Conservation (phyloP, 1,140 invertebrate species). For the Orchesella cincta region DNA sequence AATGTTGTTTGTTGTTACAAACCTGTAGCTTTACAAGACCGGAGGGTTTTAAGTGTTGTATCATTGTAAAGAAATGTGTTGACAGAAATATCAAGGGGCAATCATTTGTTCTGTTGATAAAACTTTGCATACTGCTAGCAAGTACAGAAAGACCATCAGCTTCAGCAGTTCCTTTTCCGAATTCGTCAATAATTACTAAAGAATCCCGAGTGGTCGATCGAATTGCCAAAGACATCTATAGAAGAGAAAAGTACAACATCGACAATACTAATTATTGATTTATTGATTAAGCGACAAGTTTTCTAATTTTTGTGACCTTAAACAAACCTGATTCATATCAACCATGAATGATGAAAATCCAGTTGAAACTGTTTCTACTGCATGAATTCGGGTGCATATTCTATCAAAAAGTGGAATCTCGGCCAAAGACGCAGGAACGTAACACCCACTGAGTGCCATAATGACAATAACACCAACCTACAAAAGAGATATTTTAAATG, state of each 20-base stretch:
- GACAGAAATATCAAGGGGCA: conserved; percentile 76
- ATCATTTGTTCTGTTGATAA: conserved; percentile 60
- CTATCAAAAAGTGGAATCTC: conserved; percentile 65
- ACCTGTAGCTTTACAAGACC: conserved; percentile 61
- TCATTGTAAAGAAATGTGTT: conserved; percentile 73
- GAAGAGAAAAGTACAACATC: too few relatives aligned
- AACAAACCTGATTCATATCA: conserved; percentile 79
- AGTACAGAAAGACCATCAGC: conserved; percentile 73
- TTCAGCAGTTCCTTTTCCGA: conserved; percentile 83
- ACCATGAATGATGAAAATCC: conserved; percentile 83
- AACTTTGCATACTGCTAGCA: conserved; percentile 66
- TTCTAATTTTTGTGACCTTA: conserved; percentile 60
- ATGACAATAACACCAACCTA: conserved; percentile 75
- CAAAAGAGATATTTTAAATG: conserved; percentile 62
- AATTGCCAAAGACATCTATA: conserved; percentile 71
- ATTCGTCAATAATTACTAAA: conserved; percentile 84
- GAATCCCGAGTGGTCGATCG: conserved; percentile 66
- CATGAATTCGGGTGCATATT: conserved; percentile 75
- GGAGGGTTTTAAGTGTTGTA: conserved; percentile 60
- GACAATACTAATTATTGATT: neutral
- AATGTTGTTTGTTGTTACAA: conserved; percentile 42
- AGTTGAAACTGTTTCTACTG: conserved; percentile 72
- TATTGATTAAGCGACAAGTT: neutral
- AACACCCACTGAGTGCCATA: conserved; percentile 85
- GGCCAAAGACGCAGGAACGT: conserved; percentile 77